These are phyloP conservation scores for Tachina fera DNA, from an alignment of 2,888 invertebrate species.

Conservation along the genomic window DNA sequence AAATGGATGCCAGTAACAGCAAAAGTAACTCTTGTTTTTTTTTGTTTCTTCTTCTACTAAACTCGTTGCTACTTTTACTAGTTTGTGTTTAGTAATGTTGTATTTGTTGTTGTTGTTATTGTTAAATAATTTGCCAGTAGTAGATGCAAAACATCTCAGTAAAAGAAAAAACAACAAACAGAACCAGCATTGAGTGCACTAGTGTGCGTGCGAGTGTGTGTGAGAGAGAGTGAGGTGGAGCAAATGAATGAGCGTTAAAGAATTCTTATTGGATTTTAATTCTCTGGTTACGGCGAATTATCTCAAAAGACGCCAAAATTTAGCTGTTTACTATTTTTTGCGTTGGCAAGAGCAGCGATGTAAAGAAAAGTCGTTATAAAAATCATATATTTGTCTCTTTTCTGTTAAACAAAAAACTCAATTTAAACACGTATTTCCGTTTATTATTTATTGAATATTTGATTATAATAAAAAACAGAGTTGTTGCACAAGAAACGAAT, in stretches of 20 bases:
- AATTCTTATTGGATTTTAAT: constrained; percentile 20
- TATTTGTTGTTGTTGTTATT: constrained; percentile 3
- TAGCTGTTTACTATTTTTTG: constrained; percentile 9
- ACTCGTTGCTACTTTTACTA: constrained; percentile 38
- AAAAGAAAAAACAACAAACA: not conserved
- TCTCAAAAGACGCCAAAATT: constrained; percentile 75
- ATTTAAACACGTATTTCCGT: constrained; percentile 26
- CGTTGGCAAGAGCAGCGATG: constrained; percentile 4
- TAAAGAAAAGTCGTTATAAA: not conserved
- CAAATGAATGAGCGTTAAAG: not conserved
- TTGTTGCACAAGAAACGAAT: not conserved
- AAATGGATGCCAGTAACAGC: constrained; percentile 34
- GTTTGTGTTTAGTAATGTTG: constrained; percentile 24
- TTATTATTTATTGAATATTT: not conserved
- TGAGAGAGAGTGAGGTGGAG: constrained; percentile 24
- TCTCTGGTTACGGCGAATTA: constrained; percentile 77
- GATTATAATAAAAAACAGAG: not conserved
- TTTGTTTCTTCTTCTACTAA: constrained; percentile 7
- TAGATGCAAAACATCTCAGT: constrained; percentile 23
- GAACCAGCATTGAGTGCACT: not conserved
- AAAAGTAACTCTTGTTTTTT: constrained; percentile 36
- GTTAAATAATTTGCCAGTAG: constrained; percentile 13
- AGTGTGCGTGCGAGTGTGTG: constrained; percentile 24
- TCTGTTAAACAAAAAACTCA: constrained; percentile 53
- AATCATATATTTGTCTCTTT: constrained; percentile 47